phyloP scores from a whole-genome alignment of 2,888 invertebrate species.

The Scaptodrosophila latifasciaeformis region DNA sequence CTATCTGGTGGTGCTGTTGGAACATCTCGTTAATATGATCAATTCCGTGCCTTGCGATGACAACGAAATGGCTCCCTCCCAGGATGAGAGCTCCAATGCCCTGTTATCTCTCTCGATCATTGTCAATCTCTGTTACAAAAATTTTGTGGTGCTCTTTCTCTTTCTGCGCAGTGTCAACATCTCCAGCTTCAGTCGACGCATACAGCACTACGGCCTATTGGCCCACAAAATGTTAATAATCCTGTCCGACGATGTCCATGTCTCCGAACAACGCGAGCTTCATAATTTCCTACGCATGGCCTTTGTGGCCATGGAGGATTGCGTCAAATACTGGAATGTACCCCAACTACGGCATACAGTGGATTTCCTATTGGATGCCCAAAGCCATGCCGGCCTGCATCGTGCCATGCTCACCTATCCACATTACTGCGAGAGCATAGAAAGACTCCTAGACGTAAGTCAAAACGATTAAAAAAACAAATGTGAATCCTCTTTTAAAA shows the following conservation, averaged over 20 bases:
- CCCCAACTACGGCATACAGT: constrained; percentile 71
- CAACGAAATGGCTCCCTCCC: constrained; percentile 15
- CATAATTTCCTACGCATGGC: constrained; percentile 69
- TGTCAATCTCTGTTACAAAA: constrained; percentile 87
- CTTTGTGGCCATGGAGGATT: constrained; percentile 66
- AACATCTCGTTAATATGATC: constrained; percentile 81
- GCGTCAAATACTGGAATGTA: constrained; percentile 69
- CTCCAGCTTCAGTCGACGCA: constrained; percentile 68
- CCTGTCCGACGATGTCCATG: constrained; percentile 70
- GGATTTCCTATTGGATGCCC: constrained; percentile 69
- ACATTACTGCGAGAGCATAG: constrained; percentile 66
- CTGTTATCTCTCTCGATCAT: constrained; percentile 81
- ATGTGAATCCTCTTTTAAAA: not conserved
- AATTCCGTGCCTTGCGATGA: constrained; percentile 75
- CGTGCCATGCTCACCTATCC: constrained; percentile 67
- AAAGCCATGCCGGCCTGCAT: constrained; percentile 61
- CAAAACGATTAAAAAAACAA: not conserved
- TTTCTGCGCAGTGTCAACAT: constrained; percentile 82
- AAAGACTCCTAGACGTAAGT: constrained; percentile 68
- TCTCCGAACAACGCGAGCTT: constrained; percentile 64
- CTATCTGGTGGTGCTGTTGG: constrained; percentile 81
- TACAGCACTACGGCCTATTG: constrained; percentile 69
- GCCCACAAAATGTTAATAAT: constrained; percentile 73
- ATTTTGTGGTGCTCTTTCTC: constrained; percentile 83
- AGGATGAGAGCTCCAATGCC: constrained; percentile 47